A percentile compares a stretch with the other conserved stretches of the same genome.
These are phyloP conservation scores for Apostichopus leukothele DNA, from an alignment of 53 echinoderm and acorn worm species.

Conservation along the genomic window DNA sequence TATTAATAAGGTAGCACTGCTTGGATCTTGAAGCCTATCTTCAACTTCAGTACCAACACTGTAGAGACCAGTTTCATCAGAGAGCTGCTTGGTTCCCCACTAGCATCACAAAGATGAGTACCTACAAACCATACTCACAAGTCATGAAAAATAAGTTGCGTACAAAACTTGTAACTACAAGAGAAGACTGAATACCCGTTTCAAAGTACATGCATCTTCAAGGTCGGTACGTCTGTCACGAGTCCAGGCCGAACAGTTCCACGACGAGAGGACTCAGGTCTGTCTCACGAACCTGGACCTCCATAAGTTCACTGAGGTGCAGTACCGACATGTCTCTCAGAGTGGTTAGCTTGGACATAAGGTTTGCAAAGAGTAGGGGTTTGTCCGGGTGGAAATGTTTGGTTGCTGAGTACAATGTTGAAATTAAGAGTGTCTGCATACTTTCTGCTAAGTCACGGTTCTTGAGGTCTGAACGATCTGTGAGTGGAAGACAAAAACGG, in stretches of 20 bases:
- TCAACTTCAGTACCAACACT: too few relatives aligned
- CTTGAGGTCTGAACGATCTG: conserved; percentile 88
- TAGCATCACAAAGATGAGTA: too few relatives aligned
- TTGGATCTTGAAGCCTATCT: too few relatives aligned
- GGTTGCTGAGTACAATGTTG: conserved; percentile 80
- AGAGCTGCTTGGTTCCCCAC: too few relatives aligned
- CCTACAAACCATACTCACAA: neutral
- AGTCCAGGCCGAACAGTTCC: conserved; percentile 87
- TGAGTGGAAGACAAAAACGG: neutral
- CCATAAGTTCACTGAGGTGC: conserved; percentile 94
- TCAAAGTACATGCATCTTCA: neutral
- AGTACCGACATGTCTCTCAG: conserved; percentile 90
- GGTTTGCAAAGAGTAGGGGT: conserved; percentile 83
- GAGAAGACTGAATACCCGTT: conserved; percentile 2
- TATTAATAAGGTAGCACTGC: too few relatives aligned
- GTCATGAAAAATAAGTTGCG: neutral
- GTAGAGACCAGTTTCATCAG: too few relatives aligned
- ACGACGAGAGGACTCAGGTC: conserved; percentile 91
- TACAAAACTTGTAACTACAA: neutral
- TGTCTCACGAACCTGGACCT: conserved; percentile 82
- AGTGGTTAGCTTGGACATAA: conserved; percentile 93
- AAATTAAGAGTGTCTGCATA: conserved; percentile 82
- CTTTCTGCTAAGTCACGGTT: conserved; percentile 84
- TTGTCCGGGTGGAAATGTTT: conserved; percentile 85
- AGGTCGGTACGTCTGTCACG: conserved; percentile 36